Percentiles rank a stretch among this genome's conserved stretches.
Evolutionary conservation across 2,888 invertebrate genomes (phyloP).

Genomic region (Agriotes lineatus): DNA sequence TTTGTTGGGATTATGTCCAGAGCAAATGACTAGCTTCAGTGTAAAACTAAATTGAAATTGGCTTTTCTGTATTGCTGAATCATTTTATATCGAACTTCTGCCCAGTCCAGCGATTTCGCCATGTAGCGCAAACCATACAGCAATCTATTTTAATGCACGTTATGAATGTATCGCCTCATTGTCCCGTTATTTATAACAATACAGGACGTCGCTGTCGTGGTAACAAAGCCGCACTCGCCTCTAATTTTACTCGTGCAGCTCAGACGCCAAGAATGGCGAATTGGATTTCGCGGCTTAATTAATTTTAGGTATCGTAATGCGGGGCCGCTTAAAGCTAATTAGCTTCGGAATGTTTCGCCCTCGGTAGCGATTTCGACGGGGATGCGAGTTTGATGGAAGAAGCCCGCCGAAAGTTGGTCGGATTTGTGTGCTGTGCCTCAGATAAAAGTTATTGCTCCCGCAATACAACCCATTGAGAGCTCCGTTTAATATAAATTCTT

Average conservation of each 20-base stretch:
- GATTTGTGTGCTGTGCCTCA: slow-evolving; percentile 2
- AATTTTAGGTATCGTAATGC: background rate
- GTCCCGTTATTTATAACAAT: slow-evolving; percentile 16
- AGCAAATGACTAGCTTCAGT: no score
- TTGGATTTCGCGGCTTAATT: no score
- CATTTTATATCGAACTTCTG: no score
- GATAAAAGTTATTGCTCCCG: slow-evolving; percentile 15
- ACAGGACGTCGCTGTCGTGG: slow-evolving; percentile 14
- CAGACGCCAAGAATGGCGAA: no score
- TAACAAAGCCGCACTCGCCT: background rate
- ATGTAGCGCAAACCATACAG: background rate
- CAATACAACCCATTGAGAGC: slow-evolving; percentile 3
- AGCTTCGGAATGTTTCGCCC: background rate
- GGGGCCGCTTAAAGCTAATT: background rate
- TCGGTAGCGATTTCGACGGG: background rate
- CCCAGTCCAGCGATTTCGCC: no score
- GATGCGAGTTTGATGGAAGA: background rate
- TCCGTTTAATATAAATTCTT: slow-evolving; percentile 17
- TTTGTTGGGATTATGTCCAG: no score
- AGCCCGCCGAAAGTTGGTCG: background rate
- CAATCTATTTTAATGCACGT: slow-evolving; percentile 12
- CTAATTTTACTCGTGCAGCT: background rate
- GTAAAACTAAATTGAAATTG: no score
- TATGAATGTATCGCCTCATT: slow-evolving; percentile 2
- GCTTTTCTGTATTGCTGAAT: no score